phyloP scores from a whole-genome alignment of 2,113 vertebrate species.

The Dasyornis broadbenti region DNA sequence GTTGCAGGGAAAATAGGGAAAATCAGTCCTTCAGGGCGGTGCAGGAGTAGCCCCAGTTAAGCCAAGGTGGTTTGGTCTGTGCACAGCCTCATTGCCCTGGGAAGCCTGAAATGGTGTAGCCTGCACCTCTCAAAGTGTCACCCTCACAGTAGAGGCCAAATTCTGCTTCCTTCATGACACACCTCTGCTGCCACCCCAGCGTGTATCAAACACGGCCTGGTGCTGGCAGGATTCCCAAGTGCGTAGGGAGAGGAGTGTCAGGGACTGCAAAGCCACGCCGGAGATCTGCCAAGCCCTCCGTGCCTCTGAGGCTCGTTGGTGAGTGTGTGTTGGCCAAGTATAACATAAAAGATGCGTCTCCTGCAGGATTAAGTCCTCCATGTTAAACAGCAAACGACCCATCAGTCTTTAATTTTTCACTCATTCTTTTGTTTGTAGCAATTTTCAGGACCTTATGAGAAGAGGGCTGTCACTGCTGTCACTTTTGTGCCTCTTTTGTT shows the following conservation, averaged over 20 bases:
- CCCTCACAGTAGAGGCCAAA: background rate
- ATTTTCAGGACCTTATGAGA: background rate
- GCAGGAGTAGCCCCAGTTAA: background rate
- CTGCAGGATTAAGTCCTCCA: background rate
- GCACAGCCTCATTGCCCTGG: background rate
- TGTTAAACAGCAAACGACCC: background rate
- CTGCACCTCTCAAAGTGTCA: background rate
- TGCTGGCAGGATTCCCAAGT: fast-evolving
- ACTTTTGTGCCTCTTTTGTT: background rate
- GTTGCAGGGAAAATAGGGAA: background rate
- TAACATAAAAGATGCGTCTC: background rate
- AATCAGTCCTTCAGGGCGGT: background rate
- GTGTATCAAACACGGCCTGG: background rate
- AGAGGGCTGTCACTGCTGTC: background rate
- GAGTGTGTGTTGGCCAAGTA: background rate
- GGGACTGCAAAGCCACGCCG: background rate
- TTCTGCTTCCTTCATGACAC: background rate
- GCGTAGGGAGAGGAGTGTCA: fast-evolving
- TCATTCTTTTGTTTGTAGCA: background rate
- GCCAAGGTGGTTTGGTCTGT: background rate
- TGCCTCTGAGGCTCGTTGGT: background rate
- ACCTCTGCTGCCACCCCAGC: fast-evolving
- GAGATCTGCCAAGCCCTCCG: background rate
- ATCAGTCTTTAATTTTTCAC: background rate
- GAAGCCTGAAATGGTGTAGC: background rate